phyloP scores from a whole-genome alignment of 2,113 vertebrate genomes.

The Podarcis muralis region DNA sequence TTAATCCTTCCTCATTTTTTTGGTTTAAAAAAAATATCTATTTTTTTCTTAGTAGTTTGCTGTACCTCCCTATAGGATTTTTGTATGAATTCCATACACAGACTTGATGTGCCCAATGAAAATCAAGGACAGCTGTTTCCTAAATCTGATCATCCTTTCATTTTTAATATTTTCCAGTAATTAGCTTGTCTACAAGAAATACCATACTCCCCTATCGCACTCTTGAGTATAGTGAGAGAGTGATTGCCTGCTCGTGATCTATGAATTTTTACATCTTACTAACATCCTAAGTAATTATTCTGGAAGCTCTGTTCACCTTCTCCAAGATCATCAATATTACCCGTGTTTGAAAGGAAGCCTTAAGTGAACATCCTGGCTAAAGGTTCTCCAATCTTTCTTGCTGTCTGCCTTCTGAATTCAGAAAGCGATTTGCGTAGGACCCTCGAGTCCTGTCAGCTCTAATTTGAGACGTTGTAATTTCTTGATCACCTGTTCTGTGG shows the following conservation, averaged over 20 bases:
- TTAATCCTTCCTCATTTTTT: not conserved
- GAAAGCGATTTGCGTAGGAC: slow-evolving; percentile 12
- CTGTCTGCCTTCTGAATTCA: slow-evolving; percentile 37
- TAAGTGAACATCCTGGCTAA: not conserved
- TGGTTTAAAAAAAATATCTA: not conserved
- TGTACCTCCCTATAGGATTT: slow-evolving; percentile 2
- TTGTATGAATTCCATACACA: slow-evolving; percentile 28
- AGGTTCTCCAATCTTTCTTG: slow-evolving; percentile 31
- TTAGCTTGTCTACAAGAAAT: slow-evolving; percentile 56
- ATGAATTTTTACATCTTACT: not conserved
- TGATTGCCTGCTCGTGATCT: slow-evolving; percentile 42
- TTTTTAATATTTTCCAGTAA: slow-evolving; percentile 52
- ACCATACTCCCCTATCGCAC: slow-evolving; percentile 32
- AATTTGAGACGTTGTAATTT: slow-evolving; percentile 57
- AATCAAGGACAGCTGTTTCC: slow-evolving; percentile 54
- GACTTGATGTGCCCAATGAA: not conserved
- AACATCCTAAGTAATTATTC: slow-evolving; percentile 29
- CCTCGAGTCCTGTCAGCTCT: slow-evolving; percentile 48
- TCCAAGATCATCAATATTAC: slow-evolving; percentile 10
- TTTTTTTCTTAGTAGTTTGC: slow-evolving; percentile 16
- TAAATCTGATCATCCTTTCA: slow-evolving; percentile 43
- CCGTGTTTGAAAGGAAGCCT: slow-evolving; percentile 15
- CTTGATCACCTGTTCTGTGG: slow-evolving; percentile 63
- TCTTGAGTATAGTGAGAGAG: slow-evolving; percentile 27
- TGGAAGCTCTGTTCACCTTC: not conserved